Conservation (phyloP, 1,140 invertebrate species). For the Cotesia glomerata region DNA sequence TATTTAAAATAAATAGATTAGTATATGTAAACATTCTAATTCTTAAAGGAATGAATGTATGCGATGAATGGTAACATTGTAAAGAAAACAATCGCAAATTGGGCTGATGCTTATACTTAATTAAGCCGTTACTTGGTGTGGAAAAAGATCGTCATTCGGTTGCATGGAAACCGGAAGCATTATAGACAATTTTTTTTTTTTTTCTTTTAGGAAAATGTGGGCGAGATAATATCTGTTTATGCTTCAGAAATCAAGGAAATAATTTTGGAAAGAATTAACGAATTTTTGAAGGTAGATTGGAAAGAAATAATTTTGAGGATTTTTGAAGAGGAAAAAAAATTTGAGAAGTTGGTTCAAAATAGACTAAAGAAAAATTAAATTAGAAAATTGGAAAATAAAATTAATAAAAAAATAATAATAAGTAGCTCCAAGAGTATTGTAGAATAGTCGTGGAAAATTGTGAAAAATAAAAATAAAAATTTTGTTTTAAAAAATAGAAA, state of each 20-base stretch:
- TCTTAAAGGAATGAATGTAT: neutral
- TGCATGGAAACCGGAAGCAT: constrained; percentile 11
- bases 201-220: neutral
- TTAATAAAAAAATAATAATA: too few relatives aligned
- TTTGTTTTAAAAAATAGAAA: too few relatives aligned
- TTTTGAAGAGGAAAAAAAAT: too few relatives aligned
- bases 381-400: too few relatives aligned
- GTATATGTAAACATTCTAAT: neutral
- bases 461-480: too few relatives aligned
- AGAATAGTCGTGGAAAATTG: too few relatives aligned
- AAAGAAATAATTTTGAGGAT: too few relatives aligned
- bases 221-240: neutral
- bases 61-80: neutral
- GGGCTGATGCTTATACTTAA: neutral
- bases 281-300: too few relatives aligned
- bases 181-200: neutral
- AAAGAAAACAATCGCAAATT: neutral
- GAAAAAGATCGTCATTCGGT: neutral
- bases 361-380: too few relatives aligned
- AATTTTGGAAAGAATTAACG: neutral
- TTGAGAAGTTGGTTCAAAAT: too few relatives aligned
- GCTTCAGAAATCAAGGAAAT: neutral
- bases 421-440: too few relatives aligned
- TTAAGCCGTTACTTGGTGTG: constrained; percentile 1
- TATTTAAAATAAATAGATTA: too few relatives aligned